Evolutionary conservation across 1,140 invertebrate species (phyloP).

Genomic region (Euwallacea fornicatus): DNA sequence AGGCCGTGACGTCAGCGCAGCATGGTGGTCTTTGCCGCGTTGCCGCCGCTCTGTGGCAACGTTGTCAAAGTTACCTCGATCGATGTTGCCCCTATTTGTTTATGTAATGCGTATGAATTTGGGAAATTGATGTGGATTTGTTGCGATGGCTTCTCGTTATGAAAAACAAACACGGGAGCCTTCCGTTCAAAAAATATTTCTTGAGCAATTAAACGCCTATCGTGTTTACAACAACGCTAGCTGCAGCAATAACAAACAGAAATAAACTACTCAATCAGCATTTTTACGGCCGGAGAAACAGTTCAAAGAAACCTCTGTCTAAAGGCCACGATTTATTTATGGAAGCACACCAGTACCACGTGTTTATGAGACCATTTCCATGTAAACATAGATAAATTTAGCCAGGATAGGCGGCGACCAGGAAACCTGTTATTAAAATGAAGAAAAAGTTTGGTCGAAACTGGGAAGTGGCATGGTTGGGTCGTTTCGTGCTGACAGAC

Average conservation of each 20-base stretch:
- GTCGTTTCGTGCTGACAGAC: not conserved
- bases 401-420: not conserved
- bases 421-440: too few relatives aligned
- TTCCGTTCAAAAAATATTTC: too few relatives aligned
- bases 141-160: too few relatives aligned
- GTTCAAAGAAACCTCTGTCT: slow-evolving; percentile 13
- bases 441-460: too few relatives aligned
- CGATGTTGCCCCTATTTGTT: too few relatives aligned
- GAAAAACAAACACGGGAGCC: too few relatives aligned
- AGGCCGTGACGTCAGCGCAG: slow-evolving; percentile 27
- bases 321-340: slow-evolving; percentile 16
- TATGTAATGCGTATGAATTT: too few relatives aligned
- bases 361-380: slow-evolving; percentile 2
- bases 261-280: too few relatives aligned
- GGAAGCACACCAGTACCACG: slow-evolving; percentile 4
- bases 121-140: too few relatives aligned
- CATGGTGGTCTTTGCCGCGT: slow-evolving; percentile 15
- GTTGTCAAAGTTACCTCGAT: not conserved
- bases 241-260: slow-evolving; percentile 2
- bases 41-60: not conserved
- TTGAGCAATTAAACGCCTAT: too few relatives aligned
- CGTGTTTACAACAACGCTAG: not conserved
- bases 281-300: not conserved
- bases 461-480: too few relatives aligned
- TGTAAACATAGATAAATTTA: slow-evolving; percentile 12